A percentile compares a stretch with the other conserved stretches of the same genome.
phyloP scores from a whole-genome alignment of 2,888 invertebrate species.

The Julus scanicus region DNA sequence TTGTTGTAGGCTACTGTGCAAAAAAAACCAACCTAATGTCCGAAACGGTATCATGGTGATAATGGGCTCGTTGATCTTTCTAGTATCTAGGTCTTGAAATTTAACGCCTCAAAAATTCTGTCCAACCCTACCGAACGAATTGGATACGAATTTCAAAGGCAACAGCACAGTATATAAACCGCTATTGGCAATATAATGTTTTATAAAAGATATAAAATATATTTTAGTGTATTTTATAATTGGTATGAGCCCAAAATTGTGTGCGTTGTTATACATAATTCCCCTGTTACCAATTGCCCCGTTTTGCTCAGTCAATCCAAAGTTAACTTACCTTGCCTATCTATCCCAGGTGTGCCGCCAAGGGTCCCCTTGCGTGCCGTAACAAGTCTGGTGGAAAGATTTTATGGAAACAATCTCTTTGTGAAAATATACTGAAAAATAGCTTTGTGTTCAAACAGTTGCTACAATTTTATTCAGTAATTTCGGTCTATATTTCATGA shows the following conservation, averaged over 20 bases:
- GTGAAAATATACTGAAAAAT: neutral
- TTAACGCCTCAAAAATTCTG: neutral
- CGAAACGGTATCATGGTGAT: constrained; percentile 16
- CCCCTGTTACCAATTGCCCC: too few relatives aligned
- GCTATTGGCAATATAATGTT: too few relatives aligned
- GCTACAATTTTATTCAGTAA: too few relatives aligned
- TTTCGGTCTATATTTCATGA: too few relatives aligned
- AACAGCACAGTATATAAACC: neutral
- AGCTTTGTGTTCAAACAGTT: neutral
- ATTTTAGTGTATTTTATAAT: neutral
- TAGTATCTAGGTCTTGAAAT: constrained; percentile 12
- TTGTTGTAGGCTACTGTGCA: neutral
- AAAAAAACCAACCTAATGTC: neutral
- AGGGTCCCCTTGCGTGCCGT: too few relatives aligned
- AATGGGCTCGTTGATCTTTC: constrained; percentile 39
- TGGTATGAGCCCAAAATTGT: neutral
- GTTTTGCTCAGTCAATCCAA: too few relatives aligned
- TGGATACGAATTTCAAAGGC: neutral
- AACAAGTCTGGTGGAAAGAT: too few relatives aligned
- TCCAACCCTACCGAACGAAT: neutral
- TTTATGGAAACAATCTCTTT: too few relatives aligned
- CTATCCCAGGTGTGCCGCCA: too few relatives aligned
- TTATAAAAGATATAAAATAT: too few relatives aligned
- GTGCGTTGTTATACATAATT: too few relatives aligned
- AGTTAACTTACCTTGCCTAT: too few relatives aligned